phyloP scores from a whole-genome alignment of 2,113 vertebrate species.

The western clawed frog (Xenopus tropicalis) region DNA sequence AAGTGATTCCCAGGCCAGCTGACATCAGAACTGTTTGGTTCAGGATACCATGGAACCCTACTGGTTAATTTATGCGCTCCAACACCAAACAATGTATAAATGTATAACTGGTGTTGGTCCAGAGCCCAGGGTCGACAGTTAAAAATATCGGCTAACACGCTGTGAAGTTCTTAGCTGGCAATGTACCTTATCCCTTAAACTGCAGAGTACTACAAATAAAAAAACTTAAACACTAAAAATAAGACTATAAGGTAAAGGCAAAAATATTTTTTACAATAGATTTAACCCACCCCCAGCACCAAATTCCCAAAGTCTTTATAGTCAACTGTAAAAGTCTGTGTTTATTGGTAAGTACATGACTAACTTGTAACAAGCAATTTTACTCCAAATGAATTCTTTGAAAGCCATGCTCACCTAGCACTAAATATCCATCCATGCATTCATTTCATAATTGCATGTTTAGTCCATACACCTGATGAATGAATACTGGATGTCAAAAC shows the following conservation, averaged over 20 bases:
- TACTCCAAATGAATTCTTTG: neutral
- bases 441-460: slow-evolving; percentile 4
- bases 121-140: slow-evolving; percentile 26
- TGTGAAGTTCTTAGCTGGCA: slow-evolving; percentile 37
- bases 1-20: neutral
- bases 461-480: neutral
- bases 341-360: neutral
- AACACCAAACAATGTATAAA: slow-evolving; percentile 28
- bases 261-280: no score
- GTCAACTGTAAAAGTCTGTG: neutral
- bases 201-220: neutral
- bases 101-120: slow-evolving; percentile 29
- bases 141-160: slow-evolving; percentile 28
- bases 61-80: slow-evolving; percentile 25
- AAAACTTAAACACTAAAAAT: no score
- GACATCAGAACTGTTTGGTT: slow-evolving; percentile 15
- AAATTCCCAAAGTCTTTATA: neutral
- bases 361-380: neutral
- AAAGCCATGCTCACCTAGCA: neutral
- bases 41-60: slow-evolving; percentile 13
- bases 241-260: no score
- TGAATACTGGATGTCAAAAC: neutral
- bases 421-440: neutral
- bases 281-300: no score
- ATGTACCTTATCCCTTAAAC: slow-evolving; percentile 29